Conservation (phyloP, 2,797 vertebrate genomes). For the Eurystomus glaucurus region DNA sequence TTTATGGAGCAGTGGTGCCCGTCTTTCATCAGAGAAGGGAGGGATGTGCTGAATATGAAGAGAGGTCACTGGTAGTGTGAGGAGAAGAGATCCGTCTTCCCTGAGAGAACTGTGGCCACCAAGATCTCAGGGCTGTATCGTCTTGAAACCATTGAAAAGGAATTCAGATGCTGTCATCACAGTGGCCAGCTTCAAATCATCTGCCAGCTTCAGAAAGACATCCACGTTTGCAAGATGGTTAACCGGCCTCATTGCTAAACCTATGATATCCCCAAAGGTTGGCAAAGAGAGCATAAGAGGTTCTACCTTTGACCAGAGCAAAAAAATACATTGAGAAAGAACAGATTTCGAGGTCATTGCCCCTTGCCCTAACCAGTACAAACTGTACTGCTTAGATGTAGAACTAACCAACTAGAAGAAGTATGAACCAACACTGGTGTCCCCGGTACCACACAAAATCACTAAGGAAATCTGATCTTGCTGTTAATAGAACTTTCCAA, state of each 20-base stretch:
- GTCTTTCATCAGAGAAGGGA: neutral
- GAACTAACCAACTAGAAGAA: neutral
- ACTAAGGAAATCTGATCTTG: neutral
- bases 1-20: neutral
- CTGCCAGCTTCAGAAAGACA: neutral
- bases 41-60: neutral
- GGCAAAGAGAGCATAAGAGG: neutral
- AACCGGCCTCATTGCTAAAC: neutral
- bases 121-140: neutral
- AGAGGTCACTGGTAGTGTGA: neutral
- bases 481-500: neutral
- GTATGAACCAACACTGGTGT: neutral
- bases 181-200: neutral
- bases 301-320: neutral
- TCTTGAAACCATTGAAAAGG: neutral
- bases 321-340: neutral
- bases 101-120: neutral
- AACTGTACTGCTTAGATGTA: neutral
- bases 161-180: neutral
- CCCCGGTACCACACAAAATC: neutral
- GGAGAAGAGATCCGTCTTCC: neutral
- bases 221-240: neutral
- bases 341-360: neutral
- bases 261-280: neutral
- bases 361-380: neutral